Evolutionary conservation across 1,140 invertebrate genomes (phyloP).

Genomic region (Drosophila paulistorum): DNA sequence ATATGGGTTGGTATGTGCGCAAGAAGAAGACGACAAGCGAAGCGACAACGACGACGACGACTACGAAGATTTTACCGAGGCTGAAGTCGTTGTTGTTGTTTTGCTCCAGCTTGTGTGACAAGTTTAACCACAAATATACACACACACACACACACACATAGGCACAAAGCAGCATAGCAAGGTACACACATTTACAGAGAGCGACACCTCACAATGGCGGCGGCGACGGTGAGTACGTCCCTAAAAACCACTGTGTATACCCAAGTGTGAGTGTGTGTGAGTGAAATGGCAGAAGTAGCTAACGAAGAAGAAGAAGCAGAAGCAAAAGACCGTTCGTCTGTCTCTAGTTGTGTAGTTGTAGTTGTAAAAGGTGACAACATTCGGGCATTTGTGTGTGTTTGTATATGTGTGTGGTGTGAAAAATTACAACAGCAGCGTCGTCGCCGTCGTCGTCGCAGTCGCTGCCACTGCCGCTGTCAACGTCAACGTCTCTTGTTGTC

Average conservation of each 20-base stretch:
- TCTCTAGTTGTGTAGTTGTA: conserved; percentile 30
- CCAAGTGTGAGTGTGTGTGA: conserved; percentile 36
- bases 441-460: conserved; percentile 17
- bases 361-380: conserved; percentile 66
- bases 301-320: conserved; percentile 11
- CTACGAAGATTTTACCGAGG: conserved; percentile 26
- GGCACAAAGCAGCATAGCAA: neutral
- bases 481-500: neutral
- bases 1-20: conserved; percentile 58
- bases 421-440: conserved; percentile 76
- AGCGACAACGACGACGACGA: conserved; percentile 38
- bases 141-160: conserved; percentile 48
- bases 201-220: conserved; percentile 74
- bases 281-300: conserved; percentile 40
- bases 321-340: neutral
- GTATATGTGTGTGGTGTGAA: conserved; percentile 58
- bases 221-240: conserved; percentile 51
- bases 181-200: conserved; percentile 39
- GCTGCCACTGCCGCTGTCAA: conserved; percentile 7
- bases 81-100: conserved; percentile 48
- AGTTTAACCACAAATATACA: conserved; percentile 79
- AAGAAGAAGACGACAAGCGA: conserved; percentile 76
- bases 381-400: conserved; percentile 42
- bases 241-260: conserved; percentile 12
- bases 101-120: conserved; percentile 77